These are phyloP conservation scores for Netelia fuscicornis DNA, from an alignment of 2,888 invertebrate species.

Conservation along the genomic window DNA sequence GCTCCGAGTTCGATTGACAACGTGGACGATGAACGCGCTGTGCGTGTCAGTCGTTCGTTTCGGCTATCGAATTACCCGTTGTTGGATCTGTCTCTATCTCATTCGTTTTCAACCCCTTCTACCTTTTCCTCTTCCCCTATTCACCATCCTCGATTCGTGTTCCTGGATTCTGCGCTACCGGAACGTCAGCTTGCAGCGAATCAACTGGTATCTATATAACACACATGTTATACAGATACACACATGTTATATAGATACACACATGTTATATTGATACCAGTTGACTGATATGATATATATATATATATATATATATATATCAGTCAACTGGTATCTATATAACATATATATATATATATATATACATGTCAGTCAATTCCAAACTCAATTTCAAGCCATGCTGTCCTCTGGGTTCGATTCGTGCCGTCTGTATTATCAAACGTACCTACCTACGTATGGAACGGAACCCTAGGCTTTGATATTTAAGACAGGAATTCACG, in stretches of 20 bases:
- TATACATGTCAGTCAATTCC: not conserved
- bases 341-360: no score
- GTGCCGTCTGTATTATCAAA: not conserved
- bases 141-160: not conserved
- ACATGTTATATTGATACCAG: no score
- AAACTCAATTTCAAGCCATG: not conserved
- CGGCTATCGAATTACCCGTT: constrained; percentile 68
- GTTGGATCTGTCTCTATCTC: constrained; percentile 16
- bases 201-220: constrained; percentile 1
- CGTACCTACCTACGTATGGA: no score
- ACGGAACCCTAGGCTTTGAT: no score
- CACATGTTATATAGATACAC: no score
- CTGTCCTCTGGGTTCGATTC: not conserved
- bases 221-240: no score
- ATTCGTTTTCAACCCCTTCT: not conserved
- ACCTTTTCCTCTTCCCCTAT: not conserved
- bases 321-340: not conserved
- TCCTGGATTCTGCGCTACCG: constrained; percentile 1
- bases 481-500: no score
- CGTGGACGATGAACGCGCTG: constrained; percentile 23
- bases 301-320: no score
- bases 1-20: constrained; percentile 63
- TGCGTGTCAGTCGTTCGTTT: constrained; percentile 53
- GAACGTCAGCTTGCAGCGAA: not conserved
- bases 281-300: no score